phyloP scores from a whole-genome alignment of 2,888 invertebrate species.

The Oligia fasciuncula region DNA sequence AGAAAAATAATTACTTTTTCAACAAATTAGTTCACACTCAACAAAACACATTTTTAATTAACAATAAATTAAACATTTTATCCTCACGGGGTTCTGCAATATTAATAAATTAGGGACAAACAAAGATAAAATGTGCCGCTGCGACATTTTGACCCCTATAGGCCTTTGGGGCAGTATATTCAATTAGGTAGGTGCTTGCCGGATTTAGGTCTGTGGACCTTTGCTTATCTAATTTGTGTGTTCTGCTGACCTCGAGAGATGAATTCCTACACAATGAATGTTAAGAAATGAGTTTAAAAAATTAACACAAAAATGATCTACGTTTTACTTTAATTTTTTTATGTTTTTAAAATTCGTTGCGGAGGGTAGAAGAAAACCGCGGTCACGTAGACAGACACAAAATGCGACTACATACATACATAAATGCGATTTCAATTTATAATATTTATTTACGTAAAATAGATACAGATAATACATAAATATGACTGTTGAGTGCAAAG shows the following conservation, averaged over 20 bases:
- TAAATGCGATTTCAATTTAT: not conserved
- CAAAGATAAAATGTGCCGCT: constrained; percentile 58
- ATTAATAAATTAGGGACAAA: constrained; percentile 50
- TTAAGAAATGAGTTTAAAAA: constrained; percentile 16
- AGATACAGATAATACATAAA: too few species aligned
- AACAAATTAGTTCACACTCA: constrained; percentile 41
- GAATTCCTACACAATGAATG: constrained; percentile 18
- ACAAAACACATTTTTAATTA: constrained; percentile 55
- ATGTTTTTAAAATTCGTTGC: not conserved
- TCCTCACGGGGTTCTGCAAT: constrained; percentile 26
- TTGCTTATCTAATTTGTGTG: constrained; percentile 60
- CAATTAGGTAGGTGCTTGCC: constrained; percentile 59
- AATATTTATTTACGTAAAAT: too few species aligned
- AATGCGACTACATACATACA: not conserved
- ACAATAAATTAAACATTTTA: constrained; percentile 55
- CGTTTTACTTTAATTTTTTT: too few species aligned
- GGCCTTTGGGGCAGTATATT: constrained; percentile 49
- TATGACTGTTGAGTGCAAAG: not conserved
- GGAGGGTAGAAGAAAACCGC: not conserved
- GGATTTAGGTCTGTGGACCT: constrained; percentile 63
- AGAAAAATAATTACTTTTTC: constrained; percentile 36
- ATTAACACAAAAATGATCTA: not conserved
- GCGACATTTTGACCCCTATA: constrained; percentile 47
- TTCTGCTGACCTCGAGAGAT: constrained; percentile 21
- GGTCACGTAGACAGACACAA: not conserved